A percentile compares a stretch with the other conserved stretches of the same genome.
phyloP scores from a whole-genome alignment of 2,888 invertebrate genomes.

The Ochropleura plecta region DNA sequence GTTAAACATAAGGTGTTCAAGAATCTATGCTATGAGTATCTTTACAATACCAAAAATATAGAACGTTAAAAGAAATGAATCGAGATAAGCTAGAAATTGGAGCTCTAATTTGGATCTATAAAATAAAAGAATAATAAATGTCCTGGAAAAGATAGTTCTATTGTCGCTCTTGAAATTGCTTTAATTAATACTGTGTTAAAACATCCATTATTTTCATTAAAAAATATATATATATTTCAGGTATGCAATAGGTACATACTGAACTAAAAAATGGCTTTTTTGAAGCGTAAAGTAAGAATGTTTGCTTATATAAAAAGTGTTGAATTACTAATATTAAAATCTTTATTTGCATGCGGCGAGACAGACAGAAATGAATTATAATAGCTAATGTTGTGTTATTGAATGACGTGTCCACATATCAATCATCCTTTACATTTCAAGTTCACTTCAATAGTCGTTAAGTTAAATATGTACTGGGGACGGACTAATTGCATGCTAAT shows the following conservation, averaged over 20 bases:
- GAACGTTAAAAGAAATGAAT: constrained; percentile 20
- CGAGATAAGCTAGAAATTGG: constrained; percentile 47
- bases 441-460: constrained; percentile 65
- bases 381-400: constrained; percentile 34
- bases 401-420: constrained; percentile 63
- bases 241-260: background rate
- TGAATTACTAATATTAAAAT: constrained; percentile 9
- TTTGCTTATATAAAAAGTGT: constrained; percentile 7
- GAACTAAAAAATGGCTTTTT: background rate
- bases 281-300: background rate
- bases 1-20: constrained; percentile 57
- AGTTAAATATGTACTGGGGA: constrained; percentile 38
- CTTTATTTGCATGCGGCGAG: constrained; percentile 24
- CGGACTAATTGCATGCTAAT: constrained; percentile 24
- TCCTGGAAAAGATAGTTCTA: constrained; percentile 23
- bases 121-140: constrained; percentile 20
- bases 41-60: constrained; percentile 58
- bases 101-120: constrained; percentile 24
- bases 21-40: constrained; percentile 55
- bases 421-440: constrained; percentile 60
- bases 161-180: background rate
- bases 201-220: background rate
- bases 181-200: constrained; percentile 11
- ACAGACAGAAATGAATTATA: background rate
- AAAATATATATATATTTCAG: background rate